Evolutionary conservation across 2,797 vertebrate species (phyloP).

Genomic region (Rousettus madagascariensis): DNA sequence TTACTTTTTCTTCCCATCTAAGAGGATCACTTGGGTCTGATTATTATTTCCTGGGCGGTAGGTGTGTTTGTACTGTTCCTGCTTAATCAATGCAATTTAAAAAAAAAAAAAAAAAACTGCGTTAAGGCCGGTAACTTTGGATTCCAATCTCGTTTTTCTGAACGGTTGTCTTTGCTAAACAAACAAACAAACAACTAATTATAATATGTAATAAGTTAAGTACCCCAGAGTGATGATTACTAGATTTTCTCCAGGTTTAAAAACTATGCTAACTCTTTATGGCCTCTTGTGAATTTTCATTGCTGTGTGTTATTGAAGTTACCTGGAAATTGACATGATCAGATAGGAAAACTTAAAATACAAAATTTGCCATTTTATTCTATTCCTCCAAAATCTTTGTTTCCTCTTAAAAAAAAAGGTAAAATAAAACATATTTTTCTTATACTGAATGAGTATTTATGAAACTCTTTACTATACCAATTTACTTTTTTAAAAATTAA

Average conservation of each 20-base stretch:
- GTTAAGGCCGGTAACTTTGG: background rate
- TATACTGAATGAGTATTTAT: background rate
- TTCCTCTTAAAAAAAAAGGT: background rate
- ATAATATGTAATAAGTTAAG: background rate
- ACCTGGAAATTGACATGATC: background rate
- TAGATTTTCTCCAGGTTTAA: background rate
- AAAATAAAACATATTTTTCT: background rate
- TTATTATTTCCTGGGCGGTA: background rate
- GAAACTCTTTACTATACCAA: background rate
- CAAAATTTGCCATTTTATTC: constrained; percentile 10
- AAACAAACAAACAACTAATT: background rate
- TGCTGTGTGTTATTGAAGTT: background rate
- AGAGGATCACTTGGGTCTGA: background rate
- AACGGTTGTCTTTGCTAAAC: background rate
- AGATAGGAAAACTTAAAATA: background rate
- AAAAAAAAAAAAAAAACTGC: background rate
- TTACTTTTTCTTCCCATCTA: background rate
- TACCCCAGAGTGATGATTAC: background rate
- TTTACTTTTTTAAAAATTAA: background rate
- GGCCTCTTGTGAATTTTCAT: background rate
- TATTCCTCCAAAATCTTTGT: background rate
- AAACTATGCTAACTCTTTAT: background rate
- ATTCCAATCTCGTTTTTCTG: background rate
- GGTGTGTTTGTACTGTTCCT: background rate
- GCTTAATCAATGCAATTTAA: background rate